These are phyloP conservation scores for Xanthorhoe spadicearia DNA, from an alignment of 2,888 invertebrate species.

Conservation along the genomic window DNA sequence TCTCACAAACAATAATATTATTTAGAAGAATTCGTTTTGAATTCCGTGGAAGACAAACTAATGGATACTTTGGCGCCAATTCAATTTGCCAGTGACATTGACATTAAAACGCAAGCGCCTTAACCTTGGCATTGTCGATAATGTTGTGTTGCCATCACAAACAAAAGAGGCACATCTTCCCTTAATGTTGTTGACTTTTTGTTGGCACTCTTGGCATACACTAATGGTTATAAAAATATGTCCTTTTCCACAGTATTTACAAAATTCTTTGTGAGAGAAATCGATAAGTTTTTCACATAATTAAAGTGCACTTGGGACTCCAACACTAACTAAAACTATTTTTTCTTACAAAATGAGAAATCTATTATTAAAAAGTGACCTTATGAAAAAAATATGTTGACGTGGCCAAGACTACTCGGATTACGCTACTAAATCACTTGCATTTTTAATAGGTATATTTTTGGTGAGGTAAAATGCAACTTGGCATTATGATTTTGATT, in stretches of 20 bases:
- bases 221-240: constrained; percentile 33
- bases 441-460: too few species aligned
- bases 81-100: constrained; percentile 30
- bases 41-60: too few species aligned
- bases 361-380: too few species aligned
- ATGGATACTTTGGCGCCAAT: constrained; percentile 21
- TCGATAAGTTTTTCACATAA: not conserved
- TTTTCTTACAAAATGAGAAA: too few species aligned
- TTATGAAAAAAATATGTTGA: too few species aligned
- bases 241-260: constrained; percentile 35
- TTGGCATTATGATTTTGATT: too few species aligned
- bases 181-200: constrained; percentile 18
- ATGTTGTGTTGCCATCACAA: not conserved
- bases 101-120: constrained; percentile 23
- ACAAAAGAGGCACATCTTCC: not conserved
- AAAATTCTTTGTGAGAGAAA: constrained; percentile 13
- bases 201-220: constrained; percentile 24
- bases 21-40: too few species aligned
- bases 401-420: too few species aligned
- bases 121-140: not conserved
- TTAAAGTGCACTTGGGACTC: not conserved
- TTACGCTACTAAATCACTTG: too few species aligned
- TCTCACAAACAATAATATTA: too few species aligned
- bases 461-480: too few species aligned
- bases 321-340: not conserved